A percentile compares a stretch with the other conserved stretches of the same genome.
Evolutionary conservation across 2,888 invertebrate species (phyloP).

Genomic region (Pyrrhia umbra): DNA sequence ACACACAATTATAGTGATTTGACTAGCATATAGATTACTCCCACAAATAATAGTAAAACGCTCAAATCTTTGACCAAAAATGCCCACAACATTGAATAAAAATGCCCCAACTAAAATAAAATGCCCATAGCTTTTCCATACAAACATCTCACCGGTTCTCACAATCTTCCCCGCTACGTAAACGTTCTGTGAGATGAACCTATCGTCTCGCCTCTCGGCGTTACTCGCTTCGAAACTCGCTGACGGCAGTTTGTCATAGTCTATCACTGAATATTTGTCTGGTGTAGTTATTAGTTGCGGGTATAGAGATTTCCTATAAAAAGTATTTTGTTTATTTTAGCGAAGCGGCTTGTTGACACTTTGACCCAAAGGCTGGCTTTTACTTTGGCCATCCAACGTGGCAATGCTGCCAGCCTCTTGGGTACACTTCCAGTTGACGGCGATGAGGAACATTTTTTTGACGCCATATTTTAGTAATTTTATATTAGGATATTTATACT

Average conservation of each 20-base stretch:
- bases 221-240: constrained; percentile 71
- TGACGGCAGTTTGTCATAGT: constrained; percentile 82
- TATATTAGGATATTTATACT: too few relatives aligned
- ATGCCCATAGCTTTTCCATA: too few relatives aligned
- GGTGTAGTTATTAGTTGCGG: constrained; percentile 63
- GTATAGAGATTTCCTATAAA: constrained; percentile 70
- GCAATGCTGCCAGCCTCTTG: too few relatives aligned
- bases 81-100: not conserved
- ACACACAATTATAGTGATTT: not conserved
- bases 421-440: too few relatives aligned
- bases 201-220: constrained; percentile 73
- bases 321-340: too few relatives aligned
- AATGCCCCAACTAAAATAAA: too few relatives aligned
- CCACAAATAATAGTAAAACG: not conserved
- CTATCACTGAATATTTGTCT: constrained; percentile 83
- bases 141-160: constrained; percentile 68
- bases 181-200: constrained; percentile 75
- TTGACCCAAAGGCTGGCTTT: too few relatives aligned
- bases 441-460: too few relatives aligned
- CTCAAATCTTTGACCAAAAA: not conserved
- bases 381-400: too few relatives aligned
- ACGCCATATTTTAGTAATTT: too few relatives aligned
- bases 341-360: too few relatives aligned
- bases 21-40: constrained; percentile 6
- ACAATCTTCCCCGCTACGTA: constrained; percentile 85